Conservation (phyloP, 37 sponge, comb jelly and placozoan genomes). For the Hormiphora californensis region DNA sequence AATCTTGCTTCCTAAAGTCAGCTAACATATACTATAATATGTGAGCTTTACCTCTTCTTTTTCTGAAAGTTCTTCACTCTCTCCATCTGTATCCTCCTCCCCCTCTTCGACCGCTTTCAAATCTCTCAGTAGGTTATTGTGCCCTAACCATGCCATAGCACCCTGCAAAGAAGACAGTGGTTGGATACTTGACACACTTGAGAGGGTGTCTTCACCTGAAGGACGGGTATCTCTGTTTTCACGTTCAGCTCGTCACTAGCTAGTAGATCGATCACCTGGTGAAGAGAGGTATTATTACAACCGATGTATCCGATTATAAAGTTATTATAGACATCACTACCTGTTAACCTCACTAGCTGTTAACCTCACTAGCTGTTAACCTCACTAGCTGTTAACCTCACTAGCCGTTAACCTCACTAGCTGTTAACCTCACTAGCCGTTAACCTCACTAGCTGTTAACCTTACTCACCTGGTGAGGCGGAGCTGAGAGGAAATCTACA, state of each 20-base stretch:
- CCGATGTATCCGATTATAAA: too few relatives aligned
- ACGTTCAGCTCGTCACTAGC: constrained; percentile 47
- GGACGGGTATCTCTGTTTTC: constrained; percentile 1
- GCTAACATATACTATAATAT: too few relatives aligned
- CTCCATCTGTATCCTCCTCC: background rate
- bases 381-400: too few relatives aligned
- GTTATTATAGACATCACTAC: too few relatives aligned
- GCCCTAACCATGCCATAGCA: constrained; percentile 29
- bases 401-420: too few relatives aligned
- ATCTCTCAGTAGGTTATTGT: constrained; percentile 21
- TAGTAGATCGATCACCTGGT: constrained; percentile 25
- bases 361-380: too few relatives aligned
- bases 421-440: too few relatives aligned
- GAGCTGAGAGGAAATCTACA: constrained; percentile 35
- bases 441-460: too few relatives aligned
- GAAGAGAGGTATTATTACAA: too few relatives aligned
- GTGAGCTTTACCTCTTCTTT: background rate
- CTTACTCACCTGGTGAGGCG: constrained; percentile 28
- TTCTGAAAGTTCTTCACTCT: background rate
- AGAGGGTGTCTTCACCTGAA: background rate
- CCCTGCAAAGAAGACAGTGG: background rate
- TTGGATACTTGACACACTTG: too few relatives aligned
- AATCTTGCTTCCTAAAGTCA: background rate
- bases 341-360: too few relatives aligned
- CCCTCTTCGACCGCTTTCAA: background rate